Base-by-base conservation (phyloP, 2,888 invertebrate genomes). In the Caradrina clavipalpis region DNA sequence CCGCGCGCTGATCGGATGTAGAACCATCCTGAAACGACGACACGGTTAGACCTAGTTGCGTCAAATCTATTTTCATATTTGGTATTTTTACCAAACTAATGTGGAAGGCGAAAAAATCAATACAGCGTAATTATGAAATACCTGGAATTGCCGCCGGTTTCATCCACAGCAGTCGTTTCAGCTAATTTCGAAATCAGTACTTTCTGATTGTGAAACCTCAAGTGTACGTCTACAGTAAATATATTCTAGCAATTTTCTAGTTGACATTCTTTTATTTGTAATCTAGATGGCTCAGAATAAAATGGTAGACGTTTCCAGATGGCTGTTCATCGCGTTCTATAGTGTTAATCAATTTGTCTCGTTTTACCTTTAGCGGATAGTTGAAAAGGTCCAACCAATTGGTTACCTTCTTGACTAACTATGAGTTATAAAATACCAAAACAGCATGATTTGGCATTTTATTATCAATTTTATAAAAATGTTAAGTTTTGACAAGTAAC, bases 1-100 rank as follows among this genome's bases (percentile, higher is more conserved):
- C 96, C 96, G 68, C 96, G 95, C 66, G 96, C 95, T 31, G 96
- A 96, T 35, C 95, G 91, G 70, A 96, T 95, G 88, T 96, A 96
- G 90, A 95, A 96, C 96, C 95, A 96, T 31, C 95, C 95, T 95
- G 95, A 83, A 93, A 93, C 82, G 81, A 88, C 69, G 58, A 58
- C 69, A 77, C 73, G 31, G 83, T 90, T 81, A 89, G 84, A 83
- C 73, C 73, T 75, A 63, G 70, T 61, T 67, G 26, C 59, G 39
- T 60, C 63, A 61, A 54, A 67, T 57, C 58, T 22, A 69, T 56
- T 21, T 53, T 39, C 8, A 50, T 49, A 61, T 26, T 53, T 67
- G 10, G 50, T 59, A 56, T 59, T 63, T 62, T 56, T 66, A 59
- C 4, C 42, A 57, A 62, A 73, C 65, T 22, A 54, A 11, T 49